Percentiles rank a stretch among this genome's conserved stretches.
These are phyloP conservation scores for Neosilurus mollespiculum DNA, from an alignment of 2,797 vertebrate genomes.

Conservation along the genomic window DNA sequence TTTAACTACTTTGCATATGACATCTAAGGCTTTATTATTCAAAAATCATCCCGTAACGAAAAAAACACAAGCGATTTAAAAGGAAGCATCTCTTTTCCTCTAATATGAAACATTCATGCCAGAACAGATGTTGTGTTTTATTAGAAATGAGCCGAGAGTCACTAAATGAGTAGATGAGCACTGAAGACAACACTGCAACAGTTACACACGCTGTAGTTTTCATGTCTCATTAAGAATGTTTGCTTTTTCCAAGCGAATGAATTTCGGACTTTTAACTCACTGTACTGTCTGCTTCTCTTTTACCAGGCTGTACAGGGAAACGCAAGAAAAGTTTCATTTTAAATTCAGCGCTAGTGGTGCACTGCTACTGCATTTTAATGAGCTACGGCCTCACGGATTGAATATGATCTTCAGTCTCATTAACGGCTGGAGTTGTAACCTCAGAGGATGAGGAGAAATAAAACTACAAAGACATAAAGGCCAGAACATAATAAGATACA, in stretches of 20 bases:
- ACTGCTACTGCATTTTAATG: conserved; percentile 29
- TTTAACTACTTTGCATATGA: background rate
- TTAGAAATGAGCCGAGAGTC: background rate
- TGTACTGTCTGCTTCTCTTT: background rate
- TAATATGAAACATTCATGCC: background rate
- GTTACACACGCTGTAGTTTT: background rate
- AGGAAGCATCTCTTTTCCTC: background rate
- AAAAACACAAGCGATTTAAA: background rate
- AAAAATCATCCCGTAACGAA: background rate
- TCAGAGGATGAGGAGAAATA: conserved; percentile 44
- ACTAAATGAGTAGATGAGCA: background rate
- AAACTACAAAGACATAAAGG: background rate
- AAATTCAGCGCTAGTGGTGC: background rate
- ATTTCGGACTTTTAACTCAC: background rate
- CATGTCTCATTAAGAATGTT: background rate
- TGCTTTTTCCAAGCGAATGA: background rate
- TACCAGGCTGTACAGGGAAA: background rate
- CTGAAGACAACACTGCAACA: background rate
- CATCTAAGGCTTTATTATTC: background rate
- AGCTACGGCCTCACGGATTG: conserved; percentile 7
- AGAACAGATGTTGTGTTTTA: background rate
- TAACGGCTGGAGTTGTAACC: conserved; percentile 56
- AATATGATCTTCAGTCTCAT: conserved; percentile 33
- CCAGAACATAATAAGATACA: background rate
- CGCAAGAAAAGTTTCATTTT: background rate